phyloP scores from a whole-genome alignment of 2,797 vertebrate species.

The Okamejei kenojei region DNA sequence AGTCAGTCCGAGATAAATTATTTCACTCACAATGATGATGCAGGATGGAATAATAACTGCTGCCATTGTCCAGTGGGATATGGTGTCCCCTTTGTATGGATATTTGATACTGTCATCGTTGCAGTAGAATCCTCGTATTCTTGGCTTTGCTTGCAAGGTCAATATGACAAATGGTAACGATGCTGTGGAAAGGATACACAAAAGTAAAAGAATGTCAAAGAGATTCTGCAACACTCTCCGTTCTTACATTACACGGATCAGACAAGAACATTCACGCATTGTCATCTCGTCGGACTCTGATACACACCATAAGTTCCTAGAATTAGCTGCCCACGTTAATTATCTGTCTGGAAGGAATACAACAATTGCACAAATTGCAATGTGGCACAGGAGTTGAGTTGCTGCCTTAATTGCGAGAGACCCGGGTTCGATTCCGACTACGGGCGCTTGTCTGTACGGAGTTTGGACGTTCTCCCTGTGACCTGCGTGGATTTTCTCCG shows the following conservation, averaged over 20 bases:
- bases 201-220: neutral
- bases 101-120: conserved; percentile 81
- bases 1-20: neutral
- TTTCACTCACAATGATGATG: conserved; percentile 70
- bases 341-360: too few species aligned
- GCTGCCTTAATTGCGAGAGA: too few species aligned
- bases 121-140: conserved; percentile 78
- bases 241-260: neutral
- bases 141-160: conserved; percentile 70
- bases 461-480: too few species aligned
- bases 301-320: neutral
- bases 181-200: conserved; percentile 53
- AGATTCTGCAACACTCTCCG: neutral
- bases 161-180: conserved; percentile 76
- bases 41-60: conserved; percentile 77
- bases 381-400: too few species aligned
- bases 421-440: too few species aligned
- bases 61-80: conserved; percentile 77
- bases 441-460: too few species aligned
- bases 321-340: too few species aligned
- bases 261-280: too few species aligned
- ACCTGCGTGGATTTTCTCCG: too few species aligned
- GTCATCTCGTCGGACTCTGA: neutral
- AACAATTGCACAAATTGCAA: too few species aligned
- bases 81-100: conserved; percentile 76